Percentiles rank a stretch among this genome's conserved stretches.
phyloP scores from a whole-genome alignment of 2,113 vertebrate genomes.

The Xyrauchen texanus region DNA sequence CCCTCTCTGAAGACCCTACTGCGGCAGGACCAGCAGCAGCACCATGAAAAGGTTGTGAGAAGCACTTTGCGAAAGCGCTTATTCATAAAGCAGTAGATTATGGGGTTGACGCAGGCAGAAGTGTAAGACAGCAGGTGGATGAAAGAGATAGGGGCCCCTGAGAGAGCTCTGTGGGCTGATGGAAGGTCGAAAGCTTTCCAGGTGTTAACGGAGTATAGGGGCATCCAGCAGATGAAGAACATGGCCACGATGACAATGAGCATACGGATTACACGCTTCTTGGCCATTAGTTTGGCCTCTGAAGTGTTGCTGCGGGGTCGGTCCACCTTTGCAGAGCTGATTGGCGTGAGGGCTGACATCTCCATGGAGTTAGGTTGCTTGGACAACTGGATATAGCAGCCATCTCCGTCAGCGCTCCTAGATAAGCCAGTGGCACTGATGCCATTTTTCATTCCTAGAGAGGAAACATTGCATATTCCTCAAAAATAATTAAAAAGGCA shows the following conservation, averaged over 20 bases:
- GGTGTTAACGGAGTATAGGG: constrained; percentile 88
- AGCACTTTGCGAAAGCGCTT: constrained; percentile 90
- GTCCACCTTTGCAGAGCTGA: constrained; percentile 62
- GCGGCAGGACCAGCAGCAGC: constrained; percentile 71
- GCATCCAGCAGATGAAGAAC: constrained; percentile 96
- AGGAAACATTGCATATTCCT: neutral
- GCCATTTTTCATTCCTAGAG: constrained; percentile 70
- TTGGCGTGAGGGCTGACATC: constrained; percentile 77
- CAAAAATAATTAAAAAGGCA: too few species aligned
- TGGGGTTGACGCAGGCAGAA: constrained; percentile 89
- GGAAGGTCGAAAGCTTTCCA: constrained; percentile 86
- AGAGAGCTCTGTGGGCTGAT: constrained; percentile 78
- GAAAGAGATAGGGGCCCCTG: constrained; percentile 90
- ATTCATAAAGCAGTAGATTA: constrained; percentile 99
- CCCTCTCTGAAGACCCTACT: constrained; percentile 64
- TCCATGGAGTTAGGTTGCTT: constrained; percentile 77
- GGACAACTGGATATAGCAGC: constrained; percentile 84
- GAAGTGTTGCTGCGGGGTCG: constrained; percentile 78
- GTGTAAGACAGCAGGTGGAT: constrained; percentile 90
- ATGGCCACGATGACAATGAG: constrained; percentile 88
- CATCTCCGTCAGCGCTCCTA: constrained; percentile 79
- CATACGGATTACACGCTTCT: constrained; percentile 94
- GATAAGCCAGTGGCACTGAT: constrained; percentile 48
- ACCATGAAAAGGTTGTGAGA: constrained; percentile 77
- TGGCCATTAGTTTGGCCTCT: constrained; percentile 87